Conservation (phyloP, 2,113 vertebrate genomes). For the Scomber japonicus region DNA sequence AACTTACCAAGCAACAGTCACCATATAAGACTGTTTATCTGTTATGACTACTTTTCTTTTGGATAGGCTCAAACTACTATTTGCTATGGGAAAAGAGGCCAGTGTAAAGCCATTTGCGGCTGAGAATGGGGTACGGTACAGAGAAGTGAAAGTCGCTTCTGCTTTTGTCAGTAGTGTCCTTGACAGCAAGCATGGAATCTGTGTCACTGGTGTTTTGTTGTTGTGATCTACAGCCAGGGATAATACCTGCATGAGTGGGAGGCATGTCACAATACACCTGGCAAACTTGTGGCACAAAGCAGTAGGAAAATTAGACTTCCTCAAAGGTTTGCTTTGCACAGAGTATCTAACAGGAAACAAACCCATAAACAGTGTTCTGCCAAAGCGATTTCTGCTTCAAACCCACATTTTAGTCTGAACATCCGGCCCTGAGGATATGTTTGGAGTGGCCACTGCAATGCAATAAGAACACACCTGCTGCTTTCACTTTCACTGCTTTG, state of each 20-base stretch:
- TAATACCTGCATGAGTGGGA: slow-evolving; percentile 44
- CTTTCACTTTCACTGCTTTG: neutral
- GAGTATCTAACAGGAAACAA: slow-evolving; percentile 18
- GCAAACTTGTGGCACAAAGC: slow-evolving; percentile 27
- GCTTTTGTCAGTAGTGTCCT: slow-evolving; percentile 22
- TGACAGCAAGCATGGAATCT: slow-evolving; percentile 37
- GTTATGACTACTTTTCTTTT: slow-evolving; percentile 20
- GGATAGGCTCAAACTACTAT: slow-evolving; percentile 10
- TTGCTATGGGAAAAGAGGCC: slow-evolving; percentile 25
- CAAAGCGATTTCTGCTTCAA: slow-evolving; percentile 10
- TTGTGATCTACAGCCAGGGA: slow-evolving; percentile 36
- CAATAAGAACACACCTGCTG: neutral
- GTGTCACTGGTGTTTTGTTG: slow-evolving; percentile 45
- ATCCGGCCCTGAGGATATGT: slow-evolving; percentile 10
- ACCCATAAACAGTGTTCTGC: slow-evolving; percentile 9
- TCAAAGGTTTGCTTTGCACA: slow-evolving; percentile 35
- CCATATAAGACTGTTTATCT: slow-evolving; percentile 25
- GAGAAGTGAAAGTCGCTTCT: slow-evolving; percentile 30
- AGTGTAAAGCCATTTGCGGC: neutral
- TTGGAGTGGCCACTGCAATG: neutral
- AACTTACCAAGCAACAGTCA: slow-evolving; percentile 25
- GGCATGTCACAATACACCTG: slow-evolving; percentile 41
- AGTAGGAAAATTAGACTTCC: slow-evolving; percentile 32
- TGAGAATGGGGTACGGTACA: slow-evolving; percentile 1
- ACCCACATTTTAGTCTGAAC: slow-evolving; percentile 17